These are phyloP conservation scores for Eupithecia abbreviata DNA, from an alignment of 2,888 invertebrate genomes.

Conservation along the genomic window DNA sequence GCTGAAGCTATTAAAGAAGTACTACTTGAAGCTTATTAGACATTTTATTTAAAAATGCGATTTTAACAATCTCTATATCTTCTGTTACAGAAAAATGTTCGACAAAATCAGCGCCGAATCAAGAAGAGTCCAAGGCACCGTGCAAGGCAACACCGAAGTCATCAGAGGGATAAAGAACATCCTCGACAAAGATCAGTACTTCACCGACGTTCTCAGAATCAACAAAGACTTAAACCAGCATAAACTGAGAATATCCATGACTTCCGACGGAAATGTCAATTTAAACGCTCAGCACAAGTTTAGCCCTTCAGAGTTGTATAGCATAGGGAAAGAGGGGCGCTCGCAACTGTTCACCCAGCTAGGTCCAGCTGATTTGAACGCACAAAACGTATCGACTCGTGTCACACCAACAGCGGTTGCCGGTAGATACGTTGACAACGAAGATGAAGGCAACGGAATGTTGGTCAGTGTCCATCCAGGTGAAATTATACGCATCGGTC, in stretches of 20 bases:
- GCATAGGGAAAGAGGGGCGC: slow-evolving; percentile 63
- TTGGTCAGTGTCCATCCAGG: slow-evolving; percentile 72
- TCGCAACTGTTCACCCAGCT: slow-evolving; percentile 65
- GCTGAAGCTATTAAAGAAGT: too few relatives aligned
- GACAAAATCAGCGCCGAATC: slow-evolving; percentile 84
- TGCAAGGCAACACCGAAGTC: slow-evolving; percentile 82
- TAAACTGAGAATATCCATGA: slow-evolving; percentile 77
- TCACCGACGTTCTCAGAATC: slow-evolving; percentile 79
- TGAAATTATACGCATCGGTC: slow-evolving; percentile 71
- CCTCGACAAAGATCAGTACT: slow-evolving; percentile 81
- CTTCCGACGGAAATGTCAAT: slow-evolving; percentile 74
- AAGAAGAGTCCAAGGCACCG: slow-evolving; percentile 72
- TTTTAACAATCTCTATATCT: neutral
- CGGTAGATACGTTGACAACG: slow-evolving; percentile 55
- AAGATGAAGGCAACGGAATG: slow-evolving; percentile 52
- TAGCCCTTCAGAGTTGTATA: slow-evolving; percentile 68
- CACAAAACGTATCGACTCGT: slow-evolving; percentile 65
- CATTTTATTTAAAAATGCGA: neutral
- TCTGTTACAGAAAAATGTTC: slow-evolving; percentile 80
- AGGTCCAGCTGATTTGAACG: slow-evolving; percentile 61
- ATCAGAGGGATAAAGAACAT: slow-evolving; percentile 81
- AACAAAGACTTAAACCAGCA: slow-evolving; percentile 82
- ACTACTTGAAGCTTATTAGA: too few relatives aligned
- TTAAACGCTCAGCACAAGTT: slow-evolving; percentile 74
- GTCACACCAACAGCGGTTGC: slow-evolving; percentile 57